Evolutionary conservation across 2,113 vertebrate species (phyloP).

Genomic region (Gymnogyps californianus): DNA sequence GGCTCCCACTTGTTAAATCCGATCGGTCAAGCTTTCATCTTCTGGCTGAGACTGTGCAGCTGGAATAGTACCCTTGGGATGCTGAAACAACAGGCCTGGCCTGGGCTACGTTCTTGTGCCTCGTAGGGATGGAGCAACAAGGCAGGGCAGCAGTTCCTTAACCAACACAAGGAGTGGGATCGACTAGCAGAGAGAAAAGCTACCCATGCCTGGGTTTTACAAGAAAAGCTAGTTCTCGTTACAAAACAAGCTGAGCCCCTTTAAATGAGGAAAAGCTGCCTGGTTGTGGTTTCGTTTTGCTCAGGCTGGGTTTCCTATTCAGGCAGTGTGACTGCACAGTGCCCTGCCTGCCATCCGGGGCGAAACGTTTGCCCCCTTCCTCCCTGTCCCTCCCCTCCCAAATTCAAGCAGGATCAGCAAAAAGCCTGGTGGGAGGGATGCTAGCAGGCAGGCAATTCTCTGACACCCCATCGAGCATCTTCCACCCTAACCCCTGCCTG

Average conservation of each 20-base stretch:
- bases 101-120: fast-evolving
- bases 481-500: background rate
- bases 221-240: background rate
- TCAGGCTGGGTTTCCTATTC: background rate
- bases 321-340: background rate
- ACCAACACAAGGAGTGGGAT: background rate
- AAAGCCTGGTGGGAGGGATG: background rate
- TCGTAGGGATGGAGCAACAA: background rate
- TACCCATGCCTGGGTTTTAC: background rate
- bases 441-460: background rate
- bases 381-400: background rate
- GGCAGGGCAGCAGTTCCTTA: background rate
- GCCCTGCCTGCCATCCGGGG: background rate
- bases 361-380: background rate
- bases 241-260: background rate
- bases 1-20: background rate
- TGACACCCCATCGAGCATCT: background rate
- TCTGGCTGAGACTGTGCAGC: background rate
- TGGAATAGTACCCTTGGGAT: background rate
- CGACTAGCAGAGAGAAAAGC: background rate
- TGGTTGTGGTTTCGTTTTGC: background rate
- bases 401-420: background rate
- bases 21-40: background rate
- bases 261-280: background rate
- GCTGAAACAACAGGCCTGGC: background rate